These are phyloP conservation scores for Mormyrus iriodes DNA, from an alignment of 2,113 vertebrate species.

Conservation along the genomic window DNA sequence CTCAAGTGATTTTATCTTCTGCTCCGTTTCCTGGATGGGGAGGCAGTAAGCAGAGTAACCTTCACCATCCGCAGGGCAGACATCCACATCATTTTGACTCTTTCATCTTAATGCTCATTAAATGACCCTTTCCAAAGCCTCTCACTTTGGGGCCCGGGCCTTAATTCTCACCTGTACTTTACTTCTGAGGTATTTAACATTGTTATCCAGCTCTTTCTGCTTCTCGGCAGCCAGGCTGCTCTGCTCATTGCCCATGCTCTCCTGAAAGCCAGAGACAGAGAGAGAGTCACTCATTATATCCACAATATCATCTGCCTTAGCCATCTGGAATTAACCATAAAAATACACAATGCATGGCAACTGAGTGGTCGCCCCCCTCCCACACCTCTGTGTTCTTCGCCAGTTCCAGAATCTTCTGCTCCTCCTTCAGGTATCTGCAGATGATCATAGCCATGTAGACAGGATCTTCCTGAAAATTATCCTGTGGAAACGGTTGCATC, in stretches of 20 bases:
- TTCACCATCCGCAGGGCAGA: background rate
- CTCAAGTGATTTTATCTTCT: constrained; percentile 75
- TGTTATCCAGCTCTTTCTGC: constrained; percentile 67
- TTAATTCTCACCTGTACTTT: constrained; percentile 61
- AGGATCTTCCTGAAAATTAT: constrained; percentile 71
- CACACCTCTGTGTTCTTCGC: constrained; percentile 54
- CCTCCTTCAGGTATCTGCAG: constrained; percentile 70
- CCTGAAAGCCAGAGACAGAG: constrained; percentile 49
- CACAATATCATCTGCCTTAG: background rate
- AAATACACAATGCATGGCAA: background rate
- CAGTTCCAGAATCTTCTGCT: constrained; percentile 71
- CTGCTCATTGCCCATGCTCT: constrained; percentile 57
- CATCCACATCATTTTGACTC: background rate
- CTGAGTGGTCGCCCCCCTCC: background rate
- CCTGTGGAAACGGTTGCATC: constrained; percentile 46
- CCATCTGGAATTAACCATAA: background rate
- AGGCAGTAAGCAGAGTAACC: background rate
- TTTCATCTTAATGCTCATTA: background rate
- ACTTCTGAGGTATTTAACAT: constrained; percentile 66
- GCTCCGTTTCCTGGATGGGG: constrained; percentile 66
- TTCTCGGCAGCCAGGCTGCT: constrained; percentile 58
- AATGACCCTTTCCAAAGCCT: background rate
- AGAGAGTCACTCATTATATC: background rate
- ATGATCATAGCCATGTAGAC: constrained; percentile 78
- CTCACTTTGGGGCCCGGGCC: background rate